Conservation (phyloP, 2,113 vertebrate genomes). For the Donacobius atricapilla region DNA sequence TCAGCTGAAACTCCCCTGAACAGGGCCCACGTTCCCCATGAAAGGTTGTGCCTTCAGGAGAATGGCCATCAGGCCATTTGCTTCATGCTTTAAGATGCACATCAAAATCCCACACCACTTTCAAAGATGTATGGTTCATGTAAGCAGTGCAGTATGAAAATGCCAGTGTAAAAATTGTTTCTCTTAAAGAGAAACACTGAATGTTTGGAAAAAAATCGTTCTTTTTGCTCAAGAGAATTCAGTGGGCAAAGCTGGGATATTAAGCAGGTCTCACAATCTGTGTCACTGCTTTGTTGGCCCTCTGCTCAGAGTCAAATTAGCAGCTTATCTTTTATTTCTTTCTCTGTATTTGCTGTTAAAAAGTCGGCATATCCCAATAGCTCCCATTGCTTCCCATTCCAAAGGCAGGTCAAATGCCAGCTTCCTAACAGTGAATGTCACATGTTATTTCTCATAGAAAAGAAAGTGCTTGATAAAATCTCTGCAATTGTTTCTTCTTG, state of each 20-base stretch:
- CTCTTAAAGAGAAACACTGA: background rate
- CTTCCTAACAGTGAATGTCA: background rate
- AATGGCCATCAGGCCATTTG: background rate
- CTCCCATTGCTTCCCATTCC: background rate
- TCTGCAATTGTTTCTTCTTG: background rate
- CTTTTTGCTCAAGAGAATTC: background rate
- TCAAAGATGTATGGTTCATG: background rate
- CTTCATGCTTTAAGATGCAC: background rate
- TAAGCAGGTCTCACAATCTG: background rate
- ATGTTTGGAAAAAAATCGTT: background rate
- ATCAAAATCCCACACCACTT: background rate
- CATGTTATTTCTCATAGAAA: background rate
- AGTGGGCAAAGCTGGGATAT: background rate
- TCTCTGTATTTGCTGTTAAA: background rate
- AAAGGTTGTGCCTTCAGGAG: background rate
- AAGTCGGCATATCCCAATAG: background rate
- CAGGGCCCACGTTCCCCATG: background rate
- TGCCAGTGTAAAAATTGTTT: background rate
- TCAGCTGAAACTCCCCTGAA: background rate
- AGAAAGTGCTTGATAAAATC: background rate
- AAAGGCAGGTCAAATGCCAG: background rate
- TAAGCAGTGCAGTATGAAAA: background rate
- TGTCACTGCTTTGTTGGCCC: background rate
- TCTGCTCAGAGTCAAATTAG: background rate
- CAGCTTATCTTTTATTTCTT: background rate